A percentile compares a stretch with the other conserved stretches of the same genome.
These are phyloP conservation scores for Dipodomys stephensi DNA, from an alignment of 2,113 vertebrate genomes.

Conservation along the genomic window DNA sequence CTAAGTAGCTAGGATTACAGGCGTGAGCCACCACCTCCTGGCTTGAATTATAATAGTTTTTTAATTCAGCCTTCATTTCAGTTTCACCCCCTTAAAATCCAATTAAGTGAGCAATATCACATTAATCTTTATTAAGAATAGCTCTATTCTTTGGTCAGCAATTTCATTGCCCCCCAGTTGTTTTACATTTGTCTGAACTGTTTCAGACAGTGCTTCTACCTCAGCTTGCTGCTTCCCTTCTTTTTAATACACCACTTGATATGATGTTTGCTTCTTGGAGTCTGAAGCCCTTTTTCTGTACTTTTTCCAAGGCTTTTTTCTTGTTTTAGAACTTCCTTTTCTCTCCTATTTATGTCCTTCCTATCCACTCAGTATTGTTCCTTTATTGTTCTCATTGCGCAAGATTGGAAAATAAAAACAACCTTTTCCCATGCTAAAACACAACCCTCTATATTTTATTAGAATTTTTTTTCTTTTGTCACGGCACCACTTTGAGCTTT, in stretches of 20 bases:
- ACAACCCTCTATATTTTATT: neutral
- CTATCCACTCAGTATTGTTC: neutral
- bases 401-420: neutral
- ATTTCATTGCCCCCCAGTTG: neutral
- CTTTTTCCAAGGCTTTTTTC: neutral
- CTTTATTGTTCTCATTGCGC: slow-evolving; percentile 17
- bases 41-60: neutral
- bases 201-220: neutral
- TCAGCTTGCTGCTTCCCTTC: neutral
- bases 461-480: too few species aligned
- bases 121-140: slow-evolving; percentile 42
- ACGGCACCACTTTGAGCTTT: too few species aligned
- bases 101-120: neutral
- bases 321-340: neutral
- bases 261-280: neutral
- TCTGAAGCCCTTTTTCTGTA: neutral
- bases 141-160: neutral
- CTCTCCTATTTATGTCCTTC: neutral
- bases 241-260: neutral
- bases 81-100: neutral
- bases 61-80: neutral
- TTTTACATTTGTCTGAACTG: slow-evolving; percentile 20
- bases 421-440: neutral
- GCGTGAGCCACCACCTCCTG: too few species aligned
- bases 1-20: too few species aligned